Conservation (phyloP, 2,113 vertebrate species). For the Mastomys natalensis region DNA sequence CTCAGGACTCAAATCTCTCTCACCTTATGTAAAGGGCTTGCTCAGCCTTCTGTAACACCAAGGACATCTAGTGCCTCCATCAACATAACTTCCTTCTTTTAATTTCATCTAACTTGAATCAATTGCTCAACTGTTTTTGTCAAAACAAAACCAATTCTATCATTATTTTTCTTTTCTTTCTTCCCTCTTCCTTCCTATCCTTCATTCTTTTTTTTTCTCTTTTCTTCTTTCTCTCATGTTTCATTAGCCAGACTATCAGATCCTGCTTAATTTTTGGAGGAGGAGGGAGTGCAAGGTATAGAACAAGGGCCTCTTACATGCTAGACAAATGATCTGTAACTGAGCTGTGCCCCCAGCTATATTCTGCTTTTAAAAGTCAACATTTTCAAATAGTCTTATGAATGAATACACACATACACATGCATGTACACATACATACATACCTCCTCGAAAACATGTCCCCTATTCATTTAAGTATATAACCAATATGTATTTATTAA, state of each 20-base stretch:
- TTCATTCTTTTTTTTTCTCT: background rate
- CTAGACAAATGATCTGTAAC: background rate
- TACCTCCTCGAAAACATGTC: background rate
- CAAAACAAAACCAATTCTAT: background rate
- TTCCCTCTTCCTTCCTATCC: too few species aligned
- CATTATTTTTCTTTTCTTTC: background rate
- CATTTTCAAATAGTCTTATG: background rate
- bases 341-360: background rate
- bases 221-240: background rate
- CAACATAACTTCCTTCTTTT: background rate
- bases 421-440: too few species aligned
- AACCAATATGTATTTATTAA: background rate
- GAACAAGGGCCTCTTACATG: background rate
- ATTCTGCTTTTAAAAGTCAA: background rate
- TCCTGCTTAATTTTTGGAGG: background rate
- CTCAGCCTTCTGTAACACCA: slow-evolving; percentile 2
- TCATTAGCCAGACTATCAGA: background rate
- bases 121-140: background rate
- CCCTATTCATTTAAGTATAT: background rate
- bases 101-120: background rate
- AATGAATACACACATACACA: background rate
- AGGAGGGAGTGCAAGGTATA: background rate
- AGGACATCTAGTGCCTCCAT: background rate
- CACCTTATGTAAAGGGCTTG: background rate
- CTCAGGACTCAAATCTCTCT: background rate